Percentiles rank a stretch among this genome's conserved stretches.
Conservation (phyloP, 2,888 invertebrate genomes). For the Harpagoxenus sublaevis region DNA sequence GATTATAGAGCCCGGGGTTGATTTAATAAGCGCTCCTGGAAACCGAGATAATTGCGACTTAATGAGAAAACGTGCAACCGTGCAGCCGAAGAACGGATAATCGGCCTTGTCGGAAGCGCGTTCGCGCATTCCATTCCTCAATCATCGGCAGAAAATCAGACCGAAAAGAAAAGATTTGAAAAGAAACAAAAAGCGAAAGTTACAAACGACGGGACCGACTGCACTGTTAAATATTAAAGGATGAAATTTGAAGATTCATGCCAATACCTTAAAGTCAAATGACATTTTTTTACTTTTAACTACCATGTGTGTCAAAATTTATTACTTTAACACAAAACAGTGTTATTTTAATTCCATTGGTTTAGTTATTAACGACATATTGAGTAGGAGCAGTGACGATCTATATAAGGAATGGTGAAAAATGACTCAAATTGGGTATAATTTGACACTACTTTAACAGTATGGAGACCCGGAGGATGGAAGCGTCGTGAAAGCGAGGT, state of each 20-base stretch:
- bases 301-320: too few species aligned
- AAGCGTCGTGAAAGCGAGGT: not conserved
- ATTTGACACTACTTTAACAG: too few species aligned
- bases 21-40: slow-evolving; percentile 58
- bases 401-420: too few species aligned
- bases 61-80: slow-evolving; percentile 45
- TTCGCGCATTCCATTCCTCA: not conserved
- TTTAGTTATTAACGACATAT: too few species aligned
- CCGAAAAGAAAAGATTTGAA: not conserved
- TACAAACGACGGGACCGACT: not conserved
- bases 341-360: too few species aligned
- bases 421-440: too few species aligned
- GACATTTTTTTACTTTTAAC: too few species aligned
- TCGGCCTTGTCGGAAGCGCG: not conserved
- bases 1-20: slow-evolving; percentile 44
- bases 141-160: not conserved
- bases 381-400: too few species aligned
- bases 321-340: too few species aligned
- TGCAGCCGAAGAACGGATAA: slow-evolving; percentile 17
- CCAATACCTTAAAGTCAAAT: too few species aligned
- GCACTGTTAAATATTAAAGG: too few species aligned
- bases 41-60: slow-evolving; percentile 47
- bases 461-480: not conserved
- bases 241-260: too few species aligned
- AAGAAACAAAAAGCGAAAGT: not conserved